Conservation (phyloP, 2,113 vertebrate genomes). For the Cairina moschata region DNA sequence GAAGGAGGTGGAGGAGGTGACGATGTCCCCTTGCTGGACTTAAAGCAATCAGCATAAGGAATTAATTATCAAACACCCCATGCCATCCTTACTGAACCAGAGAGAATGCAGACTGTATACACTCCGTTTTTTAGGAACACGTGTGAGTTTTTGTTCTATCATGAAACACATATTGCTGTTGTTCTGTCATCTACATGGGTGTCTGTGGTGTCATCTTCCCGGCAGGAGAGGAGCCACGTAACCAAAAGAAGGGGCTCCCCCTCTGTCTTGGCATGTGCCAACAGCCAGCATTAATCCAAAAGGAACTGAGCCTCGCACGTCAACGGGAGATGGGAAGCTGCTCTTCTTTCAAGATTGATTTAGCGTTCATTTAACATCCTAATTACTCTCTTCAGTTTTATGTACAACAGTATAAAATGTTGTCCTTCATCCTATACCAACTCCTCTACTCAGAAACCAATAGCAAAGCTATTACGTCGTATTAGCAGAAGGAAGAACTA, state of each 20-base stretch:
- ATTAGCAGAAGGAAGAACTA: neutral
- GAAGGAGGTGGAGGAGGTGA: constrained; percentile 77
- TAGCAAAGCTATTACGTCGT: neutral
- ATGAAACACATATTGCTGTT: neutral
- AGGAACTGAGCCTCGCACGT: neutral
- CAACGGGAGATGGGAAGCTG: constrained; percentile 11
- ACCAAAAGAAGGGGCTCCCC: neutral
- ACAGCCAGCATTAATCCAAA: neutral
- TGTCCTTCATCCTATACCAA: neutral
- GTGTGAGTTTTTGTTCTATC: constrained; percentile 6
- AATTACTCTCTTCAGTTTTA: neutral
- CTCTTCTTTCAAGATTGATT: neutral
- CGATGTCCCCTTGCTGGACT: constrained; percentile 78
- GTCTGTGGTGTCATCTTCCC: constrained; percentile 4
- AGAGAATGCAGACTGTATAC: neutral
- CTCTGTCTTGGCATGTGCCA: neutral
- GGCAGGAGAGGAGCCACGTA: constrained; percentile 4
- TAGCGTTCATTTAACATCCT: neutral
- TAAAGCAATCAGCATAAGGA: constrained; percentile 87
- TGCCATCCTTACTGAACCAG: neutral
- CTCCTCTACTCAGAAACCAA: neutral
- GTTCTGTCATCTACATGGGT: neutral
- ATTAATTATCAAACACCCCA: neutral
- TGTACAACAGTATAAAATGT: neutral
- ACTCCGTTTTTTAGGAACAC: neutral